Base-by-base conservation (phyloP, 1,140 invertebrate species). In the Listronotus oregonensis region DNA sequence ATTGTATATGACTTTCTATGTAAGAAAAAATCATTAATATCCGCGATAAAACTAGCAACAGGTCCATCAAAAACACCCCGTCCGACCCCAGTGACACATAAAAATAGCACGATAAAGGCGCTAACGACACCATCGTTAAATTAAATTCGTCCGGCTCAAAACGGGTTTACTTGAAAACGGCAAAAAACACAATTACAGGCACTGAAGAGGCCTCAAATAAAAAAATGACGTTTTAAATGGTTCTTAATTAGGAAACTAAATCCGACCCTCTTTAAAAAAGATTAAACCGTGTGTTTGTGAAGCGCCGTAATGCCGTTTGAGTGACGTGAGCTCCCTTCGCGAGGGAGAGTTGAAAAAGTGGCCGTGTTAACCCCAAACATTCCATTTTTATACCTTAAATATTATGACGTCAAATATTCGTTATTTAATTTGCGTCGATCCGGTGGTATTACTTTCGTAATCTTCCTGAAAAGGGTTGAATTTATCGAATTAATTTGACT, bases 201-300 rank as follows among this genome's bases (percentile, higher is more conserved):
- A 11, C 47, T 32, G 42, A 57, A 57, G 32, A 17, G 32, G 18
- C 57, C 39, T 51, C 47, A 51, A 62, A 73, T 72, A 69, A 71
- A 76, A 73, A 76, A 78, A 78, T 78, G 74, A 77, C 75, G 64
- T 76, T 75, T 57, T 76, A 77, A 77, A 77, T 74, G 76, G 76
- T 77, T 73, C 75, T 77, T 77, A 77, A 77, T 77, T 77, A 76
- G 76, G 64, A 73, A 76, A 75, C 73, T 77, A 74, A 75, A 74
- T 71, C 73, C 69, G 67, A 72, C 74, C 74, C 75, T 77, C 73
- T 76, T 75, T 74, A 75, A 76, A 77, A 76, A 77, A 76, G 75
- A 77, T 77, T 76, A 76, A 77, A 77, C 72, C 71, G 73, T 76
- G 69, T 77, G 76, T 76, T 77, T 75, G 76, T 77, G 76, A 77